phyloP scores from a whole-genome alignment of 2,113 vertebrate genomes.

The Polypterus bichir region DNA sequence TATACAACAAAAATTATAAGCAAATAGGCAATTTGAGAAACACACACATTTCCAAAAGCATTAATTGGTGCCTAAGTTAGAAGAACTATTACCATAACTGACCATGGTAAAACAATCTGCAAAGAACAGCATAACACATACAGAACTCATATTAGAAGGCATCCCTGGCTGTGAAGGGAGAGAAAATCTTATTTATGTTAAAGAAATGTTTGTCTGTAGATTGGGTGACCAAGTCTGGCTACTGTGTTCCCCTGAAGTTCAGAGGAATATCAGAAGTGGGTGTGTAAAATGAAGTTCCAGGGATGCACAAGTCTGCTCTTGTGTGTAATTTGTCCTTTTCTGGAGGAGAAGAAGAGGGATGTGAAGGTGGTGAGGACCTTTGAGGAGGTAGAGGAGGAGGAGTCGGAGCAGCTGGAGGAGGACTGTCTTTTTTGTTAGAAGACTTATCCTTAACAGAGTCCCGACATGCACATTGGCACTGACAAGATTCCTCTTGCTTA shows the following conservation, averaged over 20 bases:
- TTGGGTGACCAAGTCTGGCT: slow-evolving; percentile 39
- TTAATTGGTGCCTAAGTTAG: slow-evolving; percentile 20
- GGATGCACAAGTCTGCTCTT: not conserved
- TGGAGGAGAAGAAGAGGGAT: slow-evolving; percentile 12
- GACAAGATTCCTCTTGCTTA: slow-evolving; percentile 96
- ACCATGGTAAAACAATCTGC: slow-evolving; percentile 67
- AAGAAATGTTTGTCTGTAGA: slow-evolving; percentile 58
- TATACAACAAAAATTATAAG: too few relatives aligned
- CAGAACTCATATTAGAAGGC: slow-evolving; percentile 49
- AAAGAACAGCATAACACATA: slow-evolving; percentile 78
- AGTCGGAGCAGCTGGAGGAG: slow-evolving; percentile 30
- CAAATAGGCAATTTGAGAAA: too few relatives aligned
- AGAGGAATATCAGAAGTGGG: slow-evolving; percentile 47
- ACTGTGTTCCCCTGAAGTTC: slow-evolving; percentile 37
- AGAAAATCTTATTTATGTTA: slow-evolving; percentile 81
- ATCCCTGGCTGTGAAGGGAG: slow-evolving; percentile 73
- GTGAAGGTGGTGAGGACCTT: slow-evolving; percentile 27
- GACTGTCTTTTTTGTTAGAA: slow-evolving; percentile 46
- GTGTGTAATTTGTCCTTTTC: slow-evolving; percentile 3
- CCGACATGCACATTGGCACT: slow-evolving; percentile 93
- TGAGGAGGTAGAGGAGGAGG: slow-evolving; percentile 15
- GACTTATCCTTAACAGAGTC: slow-evolving; percentile 71
- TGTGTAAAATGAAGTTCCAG: slow-evolving; percentile 33
- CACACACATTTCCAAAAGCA: too few relatives aligned
- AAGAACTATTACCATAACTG: slow-evolving; percentile 38